Percentiles rank a stretch among this genome's conserved stretches.
Evolutionary conservation across 2,113 vertebrate genomes (phyloP).

Genomic region (Euleptes europaea): DNA sequence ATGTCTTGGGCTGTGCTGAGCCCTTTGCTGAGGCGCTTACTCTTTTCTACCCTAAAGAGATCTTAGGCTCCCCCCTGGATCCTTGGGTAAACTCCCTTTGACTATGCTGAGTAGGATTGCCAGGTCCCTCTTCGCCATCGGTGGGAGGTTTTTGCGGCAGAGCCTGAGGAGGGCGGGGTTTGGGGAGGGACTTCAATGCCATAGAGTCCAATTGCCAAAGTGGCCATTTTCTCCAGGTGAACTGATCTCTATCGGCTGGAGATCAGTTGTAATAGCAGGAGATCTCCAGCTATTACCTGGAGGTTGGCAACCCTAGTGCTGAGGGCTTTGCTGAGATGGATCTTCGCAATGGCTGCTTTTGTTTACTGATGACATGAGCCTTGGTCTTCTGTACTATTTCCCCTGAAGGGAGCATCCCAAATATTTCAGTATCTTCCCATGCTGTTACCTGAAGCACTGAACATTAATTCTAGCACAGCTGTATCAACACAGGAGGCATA

Average conservation of each 20-base stretch:
- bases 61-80: neutral
- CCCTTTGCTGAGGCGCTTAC: neutral
- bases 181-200: too few relatives aligned
- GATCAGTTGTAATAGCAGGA: too few relatives aligned
- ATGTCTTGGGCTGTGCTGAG: too few relatives aligned
- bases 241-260: too few relatives aligned
- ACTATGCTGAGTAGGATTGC: too few relatives aligned
- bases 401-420: neutral
- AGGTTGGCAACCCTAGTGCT: too few relatives aligned
- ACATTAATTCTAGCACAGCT: neutral
- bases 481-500: neutral
- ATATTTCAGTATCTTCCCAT: neutral
- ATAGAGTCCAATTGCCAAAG: too few relatives aligned
- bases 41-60: neutral
- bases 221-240: too few relatives aligned
- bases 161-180: too few relatives aligned
- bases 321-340: neutral
- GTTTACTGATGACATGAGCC: fast-evolving
- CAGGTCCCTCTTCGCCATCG: too few relatives aligned
- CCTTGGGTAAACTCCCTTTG: neutral
- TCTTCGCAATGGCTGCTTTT: neutral
- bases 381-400: neutral
- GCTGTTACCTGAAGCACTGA: neutral
- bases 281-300: too few relatives aligned
- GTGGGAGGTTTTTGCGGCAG: too few relatives aligned